phyloP scores from a whole-genome alignment of 2,113 vertebrate genomes.

The Peromyscus polionotus region DNA sequence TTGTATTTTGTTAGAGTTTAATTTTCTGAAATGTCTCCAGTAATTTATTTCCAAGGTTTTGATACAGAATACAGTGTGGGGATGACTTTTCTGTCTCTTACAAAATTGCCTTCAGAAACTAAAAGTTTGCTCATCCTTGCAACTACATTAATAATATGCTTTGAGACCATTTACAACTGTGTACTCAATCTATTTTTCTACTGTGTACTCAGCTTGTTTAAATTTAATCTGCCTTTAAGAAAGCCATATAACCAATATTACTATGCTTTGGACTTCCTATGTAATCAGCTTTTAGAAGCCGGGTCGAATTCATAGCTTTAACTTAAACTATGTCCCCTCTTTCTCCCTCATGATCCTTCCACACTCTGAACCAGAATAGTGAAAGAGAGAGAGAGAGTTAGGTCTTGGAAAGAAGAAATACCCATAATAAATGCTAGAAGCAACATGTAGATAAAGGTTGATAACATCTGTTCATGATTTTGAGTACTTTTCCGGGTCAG shows the following conservation, averaged over 20 bases:
- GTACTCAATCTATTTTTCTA: not conserved
- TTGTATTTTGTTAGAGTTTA: conserved; percentile 28
- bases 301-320: not conserved
- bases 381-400: too few relatives aligned
- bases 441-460: not conserved
- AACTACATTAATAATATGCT: not conserved
- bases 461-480: not conserved
- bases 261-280: not conserved
- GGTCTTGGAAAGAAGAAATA: not conserved
- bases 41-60: not conserved
- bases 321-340: not conserved
- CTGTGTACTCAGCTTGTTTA: not conserved
- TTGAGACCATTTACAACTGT: not conserved
- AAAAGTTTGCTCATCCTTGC: not conserved
- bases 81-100: not conserved
- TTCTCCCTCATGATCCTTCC: not conserved
- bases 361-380: not conserved
- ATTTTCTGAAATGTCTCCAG: conserved; percentile 42
- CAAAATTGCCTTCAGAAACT: not conserved
- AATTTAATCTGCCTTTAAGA: not conserved
- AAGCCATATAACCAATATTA: not conserved
- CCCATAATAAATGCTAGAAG: not conserved
- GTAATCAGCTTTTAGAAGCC: not conserved
- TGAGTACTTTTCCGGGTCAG: not conserved
- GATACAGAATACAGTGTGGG: not conserved